Conservation (phyloP, 2,888 invertebrate species). For the Cephalotes varians region DNA sequence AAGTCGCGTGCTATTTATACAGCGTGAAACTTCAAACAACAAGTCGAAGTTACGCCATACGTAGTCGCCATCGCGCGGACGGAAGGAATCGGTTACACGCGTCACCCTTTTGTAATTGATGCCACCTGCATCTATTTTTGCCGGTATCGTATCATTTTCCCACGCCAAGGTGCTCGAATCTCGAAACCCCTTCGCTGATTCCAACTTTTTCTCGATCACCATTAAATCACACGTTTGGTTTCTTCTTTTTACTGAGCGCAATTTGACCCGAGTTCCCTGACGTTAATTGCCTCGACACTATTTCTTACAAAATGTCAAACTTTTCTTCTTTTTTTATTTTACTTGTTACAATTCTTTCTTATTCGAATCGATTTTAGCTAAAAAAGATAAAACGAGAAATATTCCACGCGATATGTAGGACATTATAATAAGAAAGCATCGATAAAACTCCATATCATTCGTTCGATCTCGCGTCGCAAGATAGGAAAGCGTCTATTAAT, state of each 20-base stretch:
- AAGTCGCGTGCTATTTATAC: constrained; percentile 50
- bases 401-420: background rate
- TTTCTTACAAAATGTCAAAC: background rate
- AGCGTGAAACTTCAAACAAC: constrained; percentile 31
- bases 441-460: background rate
- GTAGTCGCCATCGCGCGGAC: constrained; percentile 14
- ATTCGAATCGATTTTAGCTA: background rate
- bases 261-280: background rate
- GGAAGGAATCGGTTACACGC: constrained; percentile 39
- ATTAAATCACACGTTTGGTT: background rate
- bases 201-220: background rate
- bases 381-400: background rate
- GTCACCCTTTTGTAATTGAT: constrained; percentile 47
- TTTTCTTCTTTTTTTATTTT: background rate
- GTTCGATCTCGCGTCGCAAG: constrained; percentile 7
- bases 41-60: constrained; percentile 35
- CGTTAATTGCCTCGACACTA: background rate
- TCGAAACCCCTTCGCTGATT: background rate
- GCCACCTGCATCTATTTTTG: constrained; percentile 27
- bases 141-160: constrained; percentile 13
- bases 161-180: background rate
- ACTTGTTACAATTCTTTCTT: background rate
- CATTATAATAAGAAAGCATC: background rate
- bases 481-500: constrained; percentile 36
- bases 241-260: background rate